Evolutionary conservation across 2,888 invertebrate genomes (phyloP).

Genomic region (Acanthosepion pharaonis): DNA sequence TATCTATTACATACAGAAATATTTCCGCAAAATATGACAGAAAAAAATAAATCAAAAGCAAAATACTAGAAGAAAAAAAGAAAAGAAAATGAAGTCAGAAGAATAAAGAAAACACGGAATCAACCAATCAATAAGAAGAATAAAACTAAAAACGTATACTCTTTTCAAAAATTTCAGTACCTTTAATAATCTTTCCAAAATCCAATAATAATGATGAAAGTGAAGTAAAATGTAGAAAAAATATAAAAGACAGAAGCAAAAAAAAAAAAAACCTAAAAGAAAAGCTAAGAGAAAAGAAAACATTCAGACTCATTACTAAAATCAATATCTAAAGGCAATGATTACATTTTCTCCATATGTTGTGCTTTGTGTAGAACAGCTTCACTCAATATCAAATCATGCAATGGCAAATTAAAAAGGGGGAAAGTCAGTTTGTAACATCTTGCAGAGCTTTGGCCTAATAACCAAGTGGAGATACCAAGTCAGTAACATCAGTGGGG

Average conservation of each 20-base stretch:
- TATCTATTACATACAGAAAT: too few relatives aligned
- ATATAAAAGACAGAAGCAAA: not conserved
- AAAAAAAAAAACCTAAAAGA: not conserved
- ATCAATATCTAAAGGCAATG: not conserved
- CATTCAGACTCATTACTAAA: not conserved
- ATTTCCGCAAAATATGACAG: too few relatives aligned
- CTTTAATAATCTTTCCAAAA: constrained; percentile 6
- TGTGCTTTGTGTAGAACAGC: not conserved
- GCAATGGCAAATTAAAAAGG: not conserved
- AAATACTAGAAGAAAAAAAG: not conserved
- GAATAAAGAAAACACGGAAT: not conserved
- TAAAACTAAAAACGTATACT: not conserved
- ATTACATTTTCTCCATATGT: not conserved
- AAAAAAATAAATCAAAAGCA: not conserved
- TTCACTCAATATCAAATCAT: not conserved
- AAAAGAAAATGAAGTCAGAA: not conserved
- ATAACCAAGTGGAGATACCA: not conserved
- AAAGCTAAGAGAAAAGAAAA: not conserved
- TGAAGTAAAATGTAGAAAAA: not conserved
- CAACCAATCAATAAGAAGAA: not conserved
- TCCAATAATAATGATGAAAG: not conserved
- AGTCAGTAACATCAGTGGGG: not conserved
- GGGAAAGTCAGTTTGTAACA: not conserved
- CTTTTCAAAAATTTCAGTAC: not conserved
- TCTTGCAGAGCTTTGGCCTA: not conserved